Evolutionary conservation across 1,140 invertebrate species (phyloP), one percentile per base, ranked within the genome.

Genomic region (Mylabris phalerata): DNA sequence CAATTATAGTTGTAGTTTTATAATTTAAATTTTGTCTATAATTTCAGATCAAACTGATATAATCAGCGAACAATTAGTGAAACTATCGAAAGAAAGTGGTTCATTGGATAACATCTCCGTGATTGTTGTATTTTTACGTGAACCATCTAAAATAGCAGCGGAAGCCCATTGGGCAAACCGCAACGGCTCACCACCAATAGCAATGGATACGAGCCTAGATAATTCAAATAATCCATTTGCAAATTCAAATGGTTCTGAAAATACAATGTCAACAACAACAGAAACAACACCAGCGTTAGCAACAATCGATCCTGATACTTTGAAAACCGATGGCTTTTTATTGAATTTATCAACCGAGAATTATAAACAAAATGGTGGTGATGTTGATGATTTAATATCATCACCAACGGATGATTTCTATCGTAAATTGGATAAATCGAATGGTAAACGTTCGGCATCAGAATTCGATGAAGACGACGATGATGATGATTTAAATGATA

Each of bases 31-130:
- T 40, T 55, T 46, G n/a, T 55, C 44, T 61, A 55, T 57, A 52
- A 11, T 70, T 72, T 7, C 78, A 87, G 86, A 82, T 76, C 78
- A 84, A 71, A 78, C 82, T 71, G 78, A 81, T 61, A 77, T 77
- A 65, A 79, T 84, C 63, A 84, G 86, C 61, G 78, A 84, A 65
- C 77, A 80, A 62, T 76, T 95, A 71, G 85, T 90, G 50, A 77
- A 83, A 60, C 75, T 81, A 67, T 86, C 91, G n/a, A 89, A 88
- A 73, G 75, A 81, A 60, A 79, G 83, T 65, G 85, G 86, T 39
- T 93, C 90, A 11, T 77, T 75, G 49, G 92, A 95, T 76, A 95
- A 95, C 74, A 93, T 94, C 71, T 88, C 89, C 44, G 87, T 92
- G 63, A 85, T 94, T 65, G 88, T 93, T 57, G 85, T 93, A 50